Evolutionary conservation across 2,888 invertebrate genomes (phyloP), one percentile per base, ranked within the genome.

Genomic region (Tromatobia lineatoria): DNA sequence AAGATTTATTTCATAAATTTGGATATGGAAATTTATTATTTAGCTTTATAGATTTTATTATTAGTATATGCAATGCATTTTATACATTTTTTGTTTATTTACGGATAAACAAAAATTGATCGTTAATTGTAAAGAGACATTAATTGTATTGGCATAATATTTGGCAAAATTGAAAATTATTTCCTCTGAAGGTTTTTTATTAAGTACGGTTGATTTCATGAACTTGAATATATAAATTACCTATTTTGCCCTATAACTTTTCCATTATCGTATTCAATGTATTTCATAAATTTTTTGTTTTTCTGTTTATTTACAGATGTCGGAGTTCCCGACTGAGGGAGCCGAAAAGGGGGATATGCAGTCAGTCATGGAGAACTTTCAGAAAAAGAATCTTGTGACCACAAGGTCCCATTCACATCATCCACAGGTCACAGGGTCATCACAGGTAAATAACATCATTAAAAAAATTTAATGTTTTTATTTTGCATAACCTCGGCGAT

Each of bases 361-460:
- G 88, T 95, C 96, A 91, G 95, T 96, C 91, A 96, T 96, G 95
- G 96, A 96, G 94, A 96, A 96, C 94, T 95, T 96, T 89, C 96
- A 96, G 92, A 96, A 96, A 93, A 96, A 95, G 93, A 96, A 93
- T 83, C 88, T 94, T 87, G 93, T 93, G 78, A 87, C 92, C 42
- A 90, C 90, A 70, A 89, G 92, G 80, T 88, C 90, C 61, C 92
- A 91, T 83, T 88, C 89, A 47, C 92, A 92, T 83, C 92, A 91
- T 88, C 93, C 93, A 11, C 95, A 95, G 91, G 95, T 95, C 91
- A 95, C 95, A 86, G 94, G 95, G 88, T 95, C 93, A 94, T 95
- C 95, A 90, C 95, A 95, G 94, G 95, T 95, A 91, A 90, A 85
- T 76, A n/a, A n/a, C n/a, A 73, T 13, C 4, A 54, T 45, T 45